Evolutionary conservation across 2,797 vertebrate species (phyloP), one percentile per base, ranked within the genome.

Genomic region (Myotis pilosus): DNA sequence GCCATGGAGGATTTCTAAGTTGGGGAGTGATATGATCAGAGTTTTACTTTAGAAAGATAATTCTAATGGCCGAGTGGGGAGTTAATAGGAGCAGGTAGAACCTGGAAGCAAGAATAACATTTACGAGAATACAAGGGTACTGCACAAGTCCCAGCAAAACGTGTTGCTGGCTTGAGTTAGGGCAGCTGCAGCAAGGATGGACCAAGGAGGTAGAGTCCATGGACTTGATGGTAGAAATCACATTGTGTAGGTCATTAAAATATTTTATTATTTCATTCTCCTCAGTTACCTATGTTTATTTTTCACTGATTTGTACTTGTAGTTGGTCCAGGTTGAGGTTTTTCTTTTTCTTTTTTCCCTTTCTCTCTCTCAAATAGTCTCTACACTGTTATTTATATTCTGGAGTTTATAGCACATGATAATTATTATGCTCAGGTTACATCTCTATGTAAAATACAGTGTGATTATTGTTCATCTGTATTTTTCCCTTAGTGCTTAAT

Each of bases 371-470:
- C 71, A 85, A 95, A 66, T 92, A 93, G 53, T 79, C 76, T 92
- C 95, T 85, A 75, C 3, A 55, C 13, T 76, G 23, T 76, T 96
- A 94, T 93, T 97, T 96, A 90, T 96, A 90, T 80, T 75, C 75
- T 72, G 66, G 57, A 64, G 89, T 92, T 68, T 91, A 85, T 55
- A 84, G 64, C 44, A 74, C 79, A 82, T 78, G 30, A 55, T 87
- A 97, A 95, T 95, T 94, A 81, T 83, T 74, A 87, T 89, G 80
- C 33, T 90, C 88, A 89, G 91, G 86, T 96, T 97, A 87, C 49
- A 92, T 41, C 28, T 47, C 38, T 47, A 55, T 79, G 86, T 83
- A 96, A 95, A 95, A 96, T 84, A 87, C 79, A 95, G 36, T 78
- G 82, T 93, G 92, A 74, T 95, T 92, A 91, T 93, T 94, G 25